These are phyloP conservation scores for Drosophila infuscata DNA, from an alignment of 2,888 invertebrate genomes.

Conservation along the genomic window DNA sequence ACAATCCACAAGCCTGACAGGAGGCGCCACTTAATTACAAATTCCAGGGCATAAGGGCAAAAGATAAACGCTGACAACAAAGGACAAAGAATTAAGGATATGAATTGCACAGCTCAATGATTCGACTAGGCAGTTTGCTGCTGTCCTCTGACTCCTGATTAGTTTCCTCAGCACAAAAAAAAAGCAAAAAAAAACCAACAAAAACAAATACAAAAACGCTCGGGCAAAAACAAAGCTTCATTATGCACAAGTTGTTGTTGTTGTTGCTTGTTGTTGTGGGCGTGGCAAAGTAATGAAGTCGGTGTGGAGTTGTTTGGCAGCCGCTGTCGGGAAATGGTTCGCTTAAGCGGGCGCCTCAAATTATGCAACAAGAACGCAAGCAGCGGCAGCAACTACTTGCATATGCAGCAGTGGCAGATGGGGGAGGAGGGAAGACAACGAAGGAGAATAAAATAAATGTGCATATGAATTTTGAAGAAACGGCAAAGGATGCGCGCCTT, in stretches of 20 bases:
- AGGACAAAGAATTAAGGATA: constrained; percentile 30
- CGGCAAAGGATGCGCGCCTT: constrained; percentile 63
- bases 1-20: constrained; percentile 26
- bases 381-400: constrained; percentile 59
- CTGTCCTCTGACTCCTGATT: constrained; percentile 43
- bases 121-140: constrained; percentile 10
- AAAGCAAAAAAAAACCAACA: neutral
- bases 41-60: constrained; percentile 30
- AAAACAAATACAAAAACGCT: neutral
- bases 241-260: constrained; percentile 27
- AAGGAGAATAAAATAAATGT: constrained; percentile 71
- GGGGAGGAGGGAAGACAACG: no score
- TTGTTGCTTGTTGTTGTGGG: constrained; percentile 16
- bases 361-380: constrained; percentile 56
- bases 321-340: constrained; percentile 28
- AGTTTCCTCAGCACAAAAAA: constrained; percentile 23
- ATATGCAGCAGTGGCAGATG: constrained; percentile 43
- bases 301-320: constrained; percentile 3
- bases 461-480: constrained; percentile 80
- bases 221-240: constrained; percentile 25
- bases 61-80: constrained; percentile 26
- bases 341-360: constrained; percentile 42
- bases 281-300: constrained; percentile 41
- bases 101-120: constrained; percentile 48
- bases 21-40: constrained; percentile 50